Conservation (phyloP, 92 coral and sea anemone species). For the Ricordea florida region DNA sequence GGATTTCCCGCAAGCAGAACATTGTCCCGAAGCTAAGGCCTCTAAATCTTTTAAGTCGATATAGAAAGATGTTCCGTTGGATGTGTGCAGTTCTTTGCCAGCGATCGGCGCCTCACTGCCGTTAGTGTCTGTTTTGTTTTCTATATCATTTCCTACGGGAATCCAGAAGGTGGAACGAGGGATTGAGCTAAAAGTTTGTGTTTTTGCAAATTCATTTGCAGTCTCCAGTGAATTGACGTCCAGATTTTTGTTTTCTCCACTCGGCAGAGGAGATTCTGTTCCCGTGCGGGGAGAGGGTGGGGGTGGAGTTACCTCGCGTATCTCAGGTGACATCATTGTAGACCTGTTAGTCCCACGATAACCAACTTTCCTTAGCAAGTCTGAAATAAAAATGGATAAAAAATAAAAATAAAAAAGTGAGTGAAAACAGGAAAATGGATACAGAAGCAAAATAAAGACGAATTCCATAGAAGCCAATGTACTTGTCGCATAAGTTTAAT, state of each 20-base stretch:
- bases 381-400: not conserved
- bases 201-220: not conserved
- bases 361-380: not conserved
- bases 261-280: slow-evolving; percentile 1
- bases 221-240: not conserved
- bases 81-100: not conserved
- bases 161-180: slow-evolving; percentile 60
- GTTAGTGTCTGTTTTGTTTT: not conserved
- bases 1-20: slow-evolving; percentile 14
- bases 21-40: slow-evolving; percentile 25
- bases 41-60: slow-evolving; percentile 23
- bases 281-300: slow-evolving; percentile 23
- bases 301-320: slow-evolving; percentile 11
- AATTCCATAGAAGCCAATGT: too few relatives aligned
- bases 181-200: slow-evolving; percentile 53
- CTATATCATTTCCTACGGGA: too few relatives aligned
- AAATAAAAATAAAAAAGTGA: not conserved
- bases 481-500: too few relatives aligned
- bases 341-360: not conserved
- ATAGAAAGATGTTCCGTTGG: slow-evolving; percentile 26
- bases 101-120: not conserved
- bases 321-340: not conserved
- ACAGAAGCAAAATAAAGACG: too few relatives aligned
- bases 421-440: not conserved
- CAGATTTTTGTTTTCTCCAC: not conserved